Percentiles rank a stretch among this genome's conserved stretches.
Conservation (phyloP, 2,888 invertebrate genomes). For the Apodemia hepburni region DNA sequence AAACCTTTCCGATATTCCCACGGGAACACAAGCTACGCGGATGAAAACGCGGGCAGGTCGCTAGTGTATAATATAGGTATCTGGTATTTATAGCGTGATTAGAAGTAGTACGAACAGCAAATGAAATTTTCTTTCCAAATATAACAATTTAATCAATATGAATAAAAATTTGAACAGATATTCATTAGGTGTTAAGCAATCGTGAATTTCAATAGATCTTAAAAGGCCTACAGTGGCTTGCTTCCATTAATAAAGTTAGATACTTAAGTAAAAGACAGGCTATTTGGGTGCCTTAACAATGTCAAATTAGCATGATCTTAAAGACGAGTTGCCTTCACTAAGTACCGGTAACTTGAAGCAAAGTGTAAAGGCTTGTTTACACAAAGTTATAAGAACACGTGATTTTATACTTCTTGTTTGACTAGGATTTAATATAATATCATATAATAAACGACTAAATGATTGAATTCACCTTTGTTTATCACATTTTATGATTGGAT, state of each 20-base stretch:
- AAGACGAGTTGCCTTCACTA: background rate
- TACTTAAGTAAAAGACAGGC: constrained; percentile 11
- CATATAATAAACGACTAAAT: too few species aligned
- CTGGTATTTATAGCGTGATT: too few species aligned
- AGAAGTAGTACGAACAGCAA: too few species aligned
- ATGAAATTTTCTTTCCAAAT: background rate
- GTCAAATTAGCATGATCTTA: constrained; percentile 11
- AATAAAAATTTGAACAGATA: background rate
- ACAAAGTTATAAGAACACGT: background rate
- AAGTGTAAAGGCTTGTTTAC: constrained; percentile 6
- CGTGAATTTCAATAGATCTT: background rate
- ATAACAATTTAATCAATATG: background rate
- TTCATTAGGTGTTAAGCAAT: background rate
- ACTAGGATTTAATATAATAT: too few species aligned
- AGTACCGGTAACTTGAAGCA: constrained; percentile 25
- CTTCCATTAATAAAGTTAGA: constrained; percentile 9
- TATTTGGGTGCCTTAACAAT: constrained; percentile 13
- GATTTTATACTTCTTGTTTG: too few species aligned
- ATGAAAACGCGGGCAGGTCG: too few species aligned
- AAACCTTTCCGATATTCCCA: too few species aligned
- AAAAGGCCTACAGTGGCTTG: constrained; percentile 3
- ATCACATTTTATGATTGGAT: too few species aligned
- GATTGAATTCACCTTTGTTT: too few species aligned
- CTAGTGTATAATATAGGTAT: too few species aligned
- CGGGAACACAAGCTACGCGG: too few species aligned